phyloP scores from a whole-genome alignment of 2,113 vertebrate genomes.

The Oryzias melastigma region DNA sequence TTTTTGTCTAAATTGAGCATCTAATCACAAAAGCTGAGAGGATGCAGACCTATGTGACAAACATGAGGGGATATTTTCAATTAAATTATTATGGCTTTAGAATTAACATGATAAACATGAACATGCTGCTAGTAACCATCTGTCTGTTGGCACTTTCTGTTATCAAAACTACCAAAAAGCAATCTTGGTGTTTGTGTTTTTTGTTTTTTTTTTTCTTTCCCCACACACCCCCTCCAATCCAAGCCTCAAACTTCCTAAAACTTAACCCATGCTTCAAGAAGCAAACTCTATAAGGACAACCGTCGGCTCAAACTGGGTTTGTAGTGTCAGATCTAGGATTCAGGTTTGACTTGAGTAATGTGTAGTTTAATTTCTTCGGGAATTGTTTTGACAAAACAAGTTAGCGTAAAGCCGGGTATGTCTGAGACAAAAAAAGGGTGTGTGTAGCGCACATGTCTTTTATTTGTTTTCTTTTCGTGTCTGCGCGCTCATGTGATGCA shows the following conservation, averaged over 20 bases:
- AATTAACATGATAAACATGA: neutral
- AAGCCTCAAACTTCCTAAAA: constrained; percentile 70
- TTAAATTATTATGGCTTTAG: too few relatives aligned
- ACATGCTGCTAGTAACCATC: constrained; percentile 8
- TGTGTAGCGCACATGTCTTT: constrained; percentile 57
- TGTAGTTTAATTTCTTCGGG: constrained; percentile 79
- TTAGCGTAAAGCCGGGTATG: constrained; percentile 77
- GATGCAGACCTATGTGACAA: constrained; percentile 11
- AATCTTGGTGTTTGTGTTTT: constrained; percentile 35
- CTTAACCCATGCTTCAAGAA: constrained; percentile 57
- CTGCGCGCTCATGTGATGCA: constrained; percentile 68
- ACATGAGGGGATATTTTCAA: too few relatives aligned
- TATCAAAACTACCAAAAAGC: constrained; percentile 42
- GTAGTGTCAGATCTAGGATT: constrained; percentile 75
- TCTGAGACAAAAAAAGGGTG: constrained; percentile 67
- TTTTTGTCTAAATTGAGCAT: constrained; percentile 73
- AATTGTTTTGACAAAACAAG: constrained; percentile 84
- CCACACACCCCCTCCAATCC: constrained; percentile 27
- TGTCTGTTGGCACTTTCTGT: constrained; percentile 24
- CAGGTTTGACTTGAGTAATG: constrained; percentile 71
- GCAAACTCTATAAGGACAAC: constrained; percentile 58
- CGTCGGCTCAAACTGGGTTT: constrained; percentile 67
- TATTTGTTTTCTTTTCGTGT: constrained; percentile 20
- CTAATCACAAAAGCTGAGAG: constrained; percentile 63
- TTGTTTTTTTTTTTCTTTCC: neutral